Base-by-base conservation (phyloP, 2,797 vertebrate species). In the Botia kubotai region DNA sequence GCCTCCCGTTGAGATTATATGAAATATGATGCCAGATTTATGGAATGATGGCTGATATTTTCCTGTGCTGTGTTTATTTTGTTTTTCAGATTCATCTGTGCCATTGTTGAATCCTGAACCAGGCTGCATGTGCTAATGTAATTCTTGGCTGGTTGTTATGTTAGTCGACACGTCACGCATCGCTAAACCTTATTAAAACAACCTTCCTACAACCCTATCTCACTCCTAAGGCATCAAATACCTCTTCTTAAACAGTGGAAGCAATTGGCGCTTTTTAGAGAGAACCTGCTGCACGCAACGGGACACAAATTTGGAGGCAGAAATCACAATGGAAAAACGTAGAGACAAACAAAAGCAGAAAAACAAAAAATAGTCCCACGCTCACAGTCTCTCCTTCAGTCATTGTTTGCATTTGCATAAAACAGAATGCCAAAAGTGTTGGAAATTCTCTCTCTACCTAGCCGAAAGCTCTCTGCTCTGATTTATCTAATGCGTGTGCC, bases 401-500 rank as follows among this genome's bases (percentile, higher is more conserved):
- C 53, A 70, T 62, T 46, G 50, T 70, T 70, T 2, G 21, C 19
- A 71, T 79, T 70, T 79, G 77, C 57, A 71, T 71, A 33, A 52
- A 63, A 36, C 46, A 33, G 13, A 62, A 69, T 48, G n/a, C 6
- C 19, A 29, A 67, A 33, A 26, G 36, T 67, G 55, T 52, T 72
- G 57, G 36, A 21, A 53, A 55, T 33, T 77, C 2, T 60, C 57
- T 46, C 33, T 60, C 12, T 63, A 52, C 68, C 58, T 55, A 58
- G 39, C 11, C 62, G 14, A 55, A 53, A 79, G 39, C 33, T 62
- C 66, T 43, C 3, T 17, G 2, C 70, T 60, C 57, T 19, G 62
- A 50, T 29, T 75, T 79, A 71, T 75, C 66, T 71, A 58, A 75
- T 29, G 26, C 58, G 21, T 68, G 29, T 65, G 77, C 48, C 48